Evolutionary conservation across 2,113 vertebrate genomes (phyloP).

Genomic region (Cricetomys ansorgei): DNA sequence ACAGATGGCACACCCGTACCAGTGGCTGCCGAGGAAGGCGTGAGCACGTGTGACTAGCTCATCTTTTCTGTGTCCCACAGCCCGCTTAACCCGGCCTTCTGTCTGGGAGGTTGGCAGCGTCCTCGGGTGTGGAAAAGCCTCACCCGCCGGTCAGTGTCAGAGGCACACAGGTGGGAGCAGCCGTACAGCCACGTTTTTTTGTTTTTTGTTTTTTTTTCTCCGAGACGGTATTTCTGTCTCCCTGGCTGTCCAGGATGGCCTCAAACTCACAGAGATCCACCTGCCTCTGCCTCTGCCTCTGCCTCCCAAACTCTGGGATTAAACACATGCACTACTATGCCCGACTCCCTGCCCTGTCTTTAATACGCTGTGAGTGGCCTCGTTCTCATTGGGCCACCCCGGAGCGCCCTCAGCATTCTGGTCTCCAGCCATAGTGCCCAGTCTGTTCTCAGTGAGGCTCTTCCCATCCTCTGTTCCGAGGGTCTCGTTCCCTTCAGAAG

Average conservation of each 20-base stretch:
- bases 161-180: too few species aligned
- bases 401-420: background rate
- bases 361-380: background rate
- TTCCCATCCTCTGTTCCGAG: background rate
- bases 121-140: background rate
- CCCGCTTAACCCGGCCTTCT: background rate
- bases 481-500: background rate
- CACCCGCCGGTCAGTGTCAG: rapidly evolving
- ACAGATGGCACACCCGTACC: background rate
- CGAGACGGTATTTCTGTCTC: background rate
- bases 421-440: background rate
- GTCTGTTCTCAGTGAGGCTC: background rate
- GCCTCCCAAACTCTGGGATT: background rate
- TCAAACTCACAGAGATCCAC: background rate
- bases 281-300: background rate
- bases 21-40: background rate
- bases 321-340: background rate
- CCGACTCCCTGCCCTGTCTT: background rate
- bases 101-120: background rate
- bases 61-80: background rate
- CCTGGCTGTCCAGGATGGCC: background rate
- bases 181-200: background rate
- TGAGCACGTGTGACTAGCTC: background rate
- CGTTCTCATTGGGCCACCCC: rapidly evolving
- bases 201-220: too few species aligned